Evolutionary conservation across 2,888 invertebrate species (phyloP).

Genomic region (Andrena bucephala): DNA sequence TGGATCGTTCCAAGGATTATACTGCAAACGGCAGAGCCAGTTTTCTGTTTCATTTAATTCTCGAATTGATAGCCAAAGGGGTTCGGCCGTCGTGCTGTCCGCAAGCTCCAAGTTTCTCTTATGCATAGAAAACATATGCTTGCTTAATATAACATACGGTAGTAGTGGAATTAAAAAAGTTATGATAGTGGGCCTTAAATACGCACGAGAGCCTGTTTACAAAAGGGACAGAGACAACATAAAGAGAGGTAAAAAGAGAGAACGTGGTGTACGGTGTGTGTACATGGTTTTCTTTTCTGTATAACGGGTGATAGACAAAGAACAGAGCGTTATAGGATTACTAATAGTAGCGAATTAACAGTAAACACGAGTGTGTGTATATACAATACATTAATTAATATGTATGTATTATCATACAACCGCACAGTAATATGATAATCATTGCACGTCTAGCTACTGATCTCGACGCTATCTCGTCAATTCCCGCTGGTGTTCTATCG

Average conservation of each 20-base stretch:
- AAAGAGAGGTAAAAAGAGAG: constrained; percentile 63
- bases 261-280: constrained; percentile 36
- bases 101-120: constrained; percentile 52
- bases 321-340: constrained; percentile 49
- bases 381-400: constrained; percentile 62
- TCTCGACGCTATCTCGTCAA: constrained; percentile 1
- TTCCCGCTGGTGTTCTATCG: constrained; percentile 1
- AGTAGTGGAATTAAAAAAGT: constrained; percentile 53
- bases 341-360: constrained; percentile 57
- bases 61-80: not conserved
- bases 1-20: too few species aligned
- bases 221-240: constrained; percentile 60
- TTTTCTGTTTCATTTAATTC: not conserved
- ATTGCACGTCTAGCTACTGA: constrained; percentile 40
- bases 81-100: constrained; percentile 58
- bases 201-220: constrained; percentile 64
- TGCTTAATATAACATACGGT: constrained; percentile 66
- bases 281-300: constrained; percentile 25
- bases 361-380: constrained; percentile 42
- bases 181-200: constrained; percentile 68
- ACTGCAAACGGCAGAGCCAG: too few species aligned
- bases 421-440: constrained; percentile 21
- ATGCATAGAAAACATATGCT: constrained; percentile 65
- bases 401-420: constrained; percentile 50
- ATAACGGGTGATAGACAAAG: constrained; percentile 61